Evolutionary conservation across 2,797 vertebrate genomes (phyloP).

Genomic region (Gymnothorax reevesii): DNA sequence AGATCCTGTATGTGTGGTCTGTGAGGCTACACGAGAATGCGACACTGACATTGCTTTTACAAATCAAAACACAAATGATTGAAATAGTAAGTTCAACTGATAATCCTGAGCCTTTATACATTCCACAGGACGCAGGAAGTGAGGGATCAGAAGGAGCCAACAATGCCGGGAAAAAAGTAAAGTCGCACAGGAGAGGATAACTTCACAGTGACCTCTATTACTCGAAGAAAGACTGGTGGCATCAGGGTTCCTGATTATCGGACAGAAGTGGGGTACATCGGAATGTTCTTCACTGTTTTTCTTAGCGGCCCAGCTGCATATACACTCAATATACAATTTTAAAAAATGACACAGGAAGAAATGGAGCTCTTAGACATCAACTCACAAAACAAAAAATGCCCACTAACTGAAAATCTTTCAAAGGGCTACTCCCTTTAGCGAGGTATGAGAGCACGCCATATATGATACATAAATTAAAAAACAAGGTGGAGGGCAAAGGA

Average conservation of each 20-base stretch:
- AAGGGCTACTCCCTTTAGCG: not conserved
- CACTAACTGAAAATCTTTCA: not conserved
- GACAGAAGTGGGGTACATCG: not conserved
- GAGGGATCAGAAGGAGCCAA: not conserved
- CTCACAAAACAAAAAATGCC: not conserved
- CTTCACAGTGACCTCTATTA: not conserved
- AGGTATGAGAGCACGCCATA: not conserved
- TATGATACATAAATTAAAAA: not conserved
- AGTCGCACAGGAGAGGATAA: not conserved
- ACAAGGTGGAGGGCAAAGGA: not conserved
- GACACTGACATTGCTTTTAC: not conserved
- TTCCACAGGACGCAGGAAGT: not conserved
- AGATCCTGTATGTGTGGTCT: conserved; percentile 42
- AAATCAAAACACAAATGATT: not conserved
- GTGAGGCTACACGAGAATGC: not conserved
- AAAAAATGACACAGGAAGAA: not conserved
- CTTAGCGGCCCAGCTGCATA: not conserved
- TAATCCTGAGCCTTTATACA: not conserved
- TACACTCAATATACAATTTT: not conserved
- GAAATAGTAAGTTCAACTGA: not conserved
- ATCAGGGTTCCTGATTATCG: not conserved
- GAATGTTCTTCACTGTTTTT: not conserved
- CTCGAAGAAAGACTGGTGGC: not conserved
- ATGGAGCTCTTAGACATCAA: not conserved
- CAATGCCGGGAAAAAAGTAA: not conserved